Evolutionary conservation across 2,888 invertebrate genomes (phyloP), one percentile per base, ranked within the genome.

Genomic region (Hipparchia sbordonii): DNA sequence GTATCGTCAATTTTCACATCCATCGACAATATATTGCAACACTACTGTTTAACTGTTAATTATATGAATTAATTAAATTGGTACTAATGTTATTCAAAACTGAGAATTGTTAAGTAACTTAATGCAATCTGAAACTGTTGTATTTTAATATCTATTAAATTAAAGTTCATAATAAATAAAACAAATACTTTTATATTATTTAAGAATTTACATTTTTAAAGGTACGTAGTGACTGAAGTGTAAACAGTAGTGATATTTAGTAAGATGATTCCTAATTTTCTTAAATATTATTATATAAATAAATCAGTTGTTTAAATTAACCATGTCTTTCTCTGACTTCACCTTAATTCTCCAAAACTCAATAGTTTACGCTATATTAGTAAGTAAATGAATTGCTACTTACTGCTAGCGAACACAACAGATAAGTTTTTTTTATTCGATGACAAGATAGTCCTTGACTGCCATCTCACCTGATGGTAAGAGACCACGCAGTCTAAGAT

Each of bases 241-340:
- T 79, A 76, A 81, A 79, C 82, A 82, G 82, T 82, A 82, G 82
- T 81, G 82, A 82, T 79, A 77, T 77, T 79, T 79, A 82, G 78
- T 83, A 83, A 79, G 79, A 80, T 84, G 87, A 84, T 84, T 82
- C 83, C 82, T 84, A 85, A 79, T 79, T 80, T 83, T 81, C 82
- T 84, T 82, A 82, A 80, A 81, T 83, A 78, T 79, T 80, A 83
- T 80, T 80, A 82, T 80, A 81, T 82, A 78, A 89, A 89, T 89
- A 89, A 90, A 91, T 84, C 82, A 86, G 87, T 89, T 90, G 86
- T 88, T 89, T 87, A 86, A 87, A 88, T 85, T 77, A 74, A 76
- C 68, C n/a, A 51, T 62, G 54, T 74, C 66, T 79, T 78, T 67
- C 66, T 72, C 70, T n/a, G 45, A 33, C 48, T 5, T 23, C 13